phyloP scores from a whole-genome alignment of 2,888 invertebrate genomes.

The Tetrapedia diversipes region DNA sequence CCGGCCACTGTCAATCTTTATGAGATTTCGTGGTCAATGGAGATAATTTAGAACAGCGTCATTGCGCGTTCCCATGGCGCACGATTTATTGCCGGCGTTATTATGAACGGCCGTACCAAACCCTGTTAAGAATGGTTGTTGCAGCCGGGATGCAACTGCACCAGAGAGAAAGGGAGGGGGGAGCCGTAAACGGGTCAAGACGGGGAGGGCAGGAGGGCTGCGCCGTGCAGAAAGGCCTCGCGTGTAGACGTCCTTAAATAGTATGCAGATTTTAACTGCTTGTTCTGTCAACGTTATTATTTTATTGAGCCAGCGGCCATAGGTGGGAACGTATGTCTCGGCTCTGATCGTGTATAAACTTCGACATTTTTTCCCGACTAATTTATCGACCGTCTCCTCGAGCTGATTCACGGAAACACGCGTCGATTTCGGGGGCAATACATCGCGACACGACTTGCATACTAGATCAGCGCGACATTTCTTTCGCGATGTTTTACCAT shows the following conservation, averaged over 20 bases:
- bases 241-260: constrained; percentile 50
- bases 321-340: constrained; percentile 33
- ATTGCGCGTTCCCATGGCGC: constrained; percentile 62
- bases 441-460: background rate
- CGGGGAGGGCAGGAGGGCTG: background rate
- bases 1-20: constrained; percentile 79
- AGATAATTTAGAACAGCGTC: constrained; percentile 75
- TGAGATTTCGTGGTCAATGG: constrained; percentile 77
- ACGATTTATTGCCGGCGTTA: constrained; percentile 65
- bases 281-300: constrained; percentile 57
- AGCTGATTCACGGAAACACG: constrained; percentile 32
- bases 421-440: background rate
- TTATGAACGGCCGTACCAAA: constrained; percentile 58
- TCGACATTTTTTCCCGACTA: background rate
- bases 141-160: constrained; percentile 50
- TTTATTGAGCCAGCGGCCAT: constrained; percentile 44
- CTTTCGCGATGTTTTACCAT: background rate
- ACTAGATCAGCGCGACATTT: background rate
- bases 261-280: constrained; percentile 57
- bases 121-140: constrained; percentile 54
- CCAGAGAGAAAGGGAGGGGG: background rate
- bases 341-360: background rate
- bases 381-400: constrained; percentile 29
- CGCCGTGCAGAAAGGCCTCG: constrained; percentile 30
- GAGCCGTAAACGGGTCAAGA: no score